These are phyloP conservation scores for Drosophila yooni DNA, from an alignment of 2,888 invertebrate species.

Conservation along the genomic window DNA sequence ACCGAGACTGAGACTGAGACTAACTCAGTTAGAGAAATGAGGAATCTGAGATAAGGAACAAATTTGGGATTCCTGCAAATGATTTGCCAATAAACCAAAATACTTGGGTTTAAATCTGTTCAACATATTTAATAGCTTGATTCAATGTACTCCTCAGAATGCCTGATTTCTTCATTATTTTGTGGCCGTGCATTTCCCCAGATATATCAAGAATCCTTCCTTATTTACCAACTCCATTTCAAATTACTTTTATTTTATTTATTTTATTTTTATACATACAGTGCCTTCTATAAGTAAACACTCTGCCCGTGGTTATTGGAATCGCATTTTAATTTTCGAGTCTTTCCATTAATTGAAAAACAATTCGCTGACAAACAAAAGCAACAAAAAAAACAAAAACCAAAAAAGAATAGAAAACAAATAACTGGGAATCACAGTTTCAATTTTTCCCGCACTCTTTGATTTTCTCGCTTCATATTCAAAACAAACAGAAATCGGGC, in stretches of 20 bases:
- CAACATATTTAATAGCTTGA: neutral
- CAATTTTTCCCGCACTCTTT: slow-evolving; percentile 1
- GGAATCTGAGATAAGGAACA: neutral
- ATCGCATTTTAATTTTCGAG: slow-evolving; percentile 60
- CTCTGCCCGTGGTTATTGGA: slow-evolving; percentile 2
- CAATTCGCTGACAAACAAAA: slow-evolving; percentile 68
- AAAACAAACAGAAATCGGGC: slow-evolving; percentile 42
- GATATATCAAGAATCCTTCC: neutral
- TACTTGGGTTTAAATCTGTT: neutral
- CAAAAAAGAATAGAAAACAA: slow-evolving; percentile 1
- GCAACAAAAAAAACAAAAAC: slow-evolving; percentile 13
- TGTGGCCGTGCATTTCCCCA: neutral
- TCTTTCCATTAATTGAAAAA: slow-evolving; percentile 72
- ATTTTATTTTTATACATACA: no score
- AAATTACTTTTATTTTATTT: neutral
- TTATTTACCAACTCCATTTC: neutral
- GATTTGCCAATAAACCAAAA: neutral
- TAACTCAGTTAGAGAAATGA: neutral
- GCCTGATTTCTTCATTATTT: neutral
- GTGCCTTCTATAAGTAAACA: slow-evolving; percentile 18
- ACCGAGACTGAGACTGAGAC: neutral
- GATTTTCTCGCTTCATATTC: neutral
- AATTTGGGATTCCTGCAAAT: neutral
- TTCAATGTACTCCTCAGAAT: neutral
- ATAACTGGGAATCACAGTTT: slow-evolving; percentile 2